These are phyloP conservation scores for Balaeniceps rex DNA, from an alignment of 2,113 vertebrate genomes.

Conservation along the genomic window DNA sequence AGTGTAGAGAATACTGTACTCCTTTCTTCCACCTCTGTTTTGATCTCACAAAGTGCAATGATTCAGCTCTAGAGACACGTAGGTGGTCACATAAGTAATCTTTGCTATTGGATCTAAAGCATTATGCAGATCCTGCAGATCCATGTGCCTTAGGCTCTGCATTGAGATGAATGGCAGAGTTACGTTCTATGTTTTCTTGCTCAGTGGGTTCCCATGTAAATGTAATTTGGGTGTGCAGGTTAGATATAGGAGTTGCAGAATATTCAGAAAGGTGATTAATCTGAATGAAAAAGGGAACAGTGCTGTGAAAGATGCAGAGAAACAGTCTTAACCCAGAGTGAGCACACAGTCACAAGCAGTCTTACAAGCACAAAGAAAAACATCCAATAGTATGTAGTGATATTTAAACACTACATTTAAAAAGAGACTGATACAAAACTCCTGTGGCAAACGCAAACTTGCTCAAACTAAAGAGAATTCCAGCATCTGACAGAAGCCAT, in stretches of 20 bases:
- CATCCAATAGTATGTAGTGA: fast-evolving
- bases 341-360: not conserved
- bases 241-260: not conserved
- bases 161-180: not conserved
- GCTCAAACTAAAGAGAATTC: not conserved
- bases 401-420: not conserved
- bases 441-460: not conserved
- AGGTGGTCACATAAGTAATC: not conserved
- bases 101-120: not conserved
- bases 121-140: not conserved
- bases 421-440: not conserved
- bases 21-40: not conserved
- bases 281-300: not conserved
- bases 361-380: not conserved
- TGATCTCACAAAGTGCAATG: not conserved
- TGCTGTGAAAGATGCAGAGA: not conserved
- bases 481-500: not conserved
- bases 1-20: not conserved
- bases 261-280: not conserved
- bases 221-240: not conserved
- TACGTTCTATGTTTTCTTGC: not conserved
- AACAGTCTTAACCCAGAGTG: not conserved
- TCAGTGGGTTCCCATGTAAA: not conserved
- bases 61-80: not conserved
- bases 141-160: not conserved